A percentile compares a stretch with the other conserved stretches of the same genome.
Evolutionary conservation across 2,113 vertebrate genomes (phyloP).

Genomic region (Ursus arctos): DNA sequence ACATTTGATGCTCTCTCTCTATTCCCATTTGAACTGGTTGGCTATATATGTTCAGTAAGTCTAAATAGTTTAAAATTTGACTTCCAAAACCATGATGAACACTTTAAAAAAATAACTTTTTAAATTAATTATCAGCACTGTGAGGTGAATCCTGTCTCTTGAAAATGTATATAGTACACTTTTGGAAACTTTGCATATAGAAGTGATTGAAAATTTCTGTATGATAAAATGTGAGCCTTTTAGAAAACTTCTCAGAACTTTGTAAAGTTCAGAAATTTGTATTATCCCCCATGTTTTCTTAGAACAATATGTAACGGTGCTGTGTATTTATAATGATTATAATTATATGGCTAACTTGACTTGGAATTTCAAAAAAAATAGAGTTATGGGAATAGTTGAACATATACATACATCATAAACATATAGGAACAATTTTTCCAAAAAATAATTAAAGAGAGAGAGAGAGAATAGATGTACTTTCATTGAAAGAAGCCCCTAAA

Average conservation of each 20-base stretch:
- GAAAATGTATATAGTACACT: not conserved
- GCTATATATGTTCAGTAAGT: not conserved
- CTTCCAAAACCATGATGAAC: not conserved
- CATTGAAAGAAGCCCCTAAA: not conserved
- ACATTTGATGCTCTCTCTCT: not conserved
- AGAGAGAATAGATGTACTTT: not conserved
- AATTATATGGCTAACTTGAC: not conserved
- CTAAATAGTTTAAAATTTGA: conserved; percentile 39
- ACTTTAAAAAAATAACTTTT: not conserved
- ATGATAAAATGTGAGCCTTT: not conserved
- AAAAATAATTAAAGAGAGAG: not conserved
- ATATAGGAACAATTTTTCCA: not conserved
- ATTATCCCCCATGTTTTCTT: conserved; percentile 19
- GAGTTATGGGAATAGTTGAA: not conserved
- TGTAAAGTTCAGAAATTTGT: conserved; percentile 21
- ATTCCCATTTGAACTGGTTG: not conserved
- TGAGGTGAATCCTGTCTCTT: conserved; percentile 17
- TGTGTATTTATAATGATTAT: conserved; percentile 29
- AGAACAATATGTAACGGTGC: not conserved
- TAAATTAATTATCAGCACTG: not conserved
- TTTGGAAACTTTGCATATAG: not conserved
- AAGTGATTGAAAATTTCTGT: conserved; percentile 13
- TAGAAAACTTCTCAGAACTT: not conserved
- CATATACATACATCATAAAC: not conserved
- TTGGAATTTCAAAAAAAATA: not conserved